Percentiles rank a stretch among this genome's conserved stretches.
phyloP scores from a whole-genome alignment of 1,140 invertebrate genomes.

The Pissodes strobi region DNA sequence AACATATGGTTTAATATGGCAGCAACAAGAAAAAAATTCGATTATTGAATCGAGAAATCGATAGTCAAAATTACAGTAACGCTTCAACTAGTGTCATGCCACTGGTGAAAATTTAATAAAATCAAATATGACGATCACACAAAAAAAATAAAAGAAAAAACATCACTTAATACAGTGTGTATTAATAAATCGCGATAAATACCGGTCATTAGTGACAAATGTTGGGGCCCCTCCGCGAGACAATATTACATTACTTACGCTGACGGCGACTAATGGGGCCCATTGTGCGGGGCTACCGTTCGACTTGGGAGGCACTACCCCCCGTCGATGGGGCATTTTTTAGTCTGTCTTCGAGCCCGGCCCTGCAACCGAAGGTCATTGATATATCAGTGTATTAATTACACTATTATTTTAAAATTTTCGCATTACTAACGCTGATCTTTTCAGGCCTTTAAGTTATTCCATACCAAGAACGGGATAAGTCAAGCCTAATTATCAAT shows the following conservation, averaged over 20 bases:
- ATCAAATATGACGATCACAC: slow-evolving; percentile 6
- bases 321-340: slow-evolving; percentile 37
- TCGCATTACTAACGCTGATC: too few relatives aligned
- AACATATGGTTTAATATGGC: too few relatives aligned
- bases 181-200: slow-evolving; percentile 41
- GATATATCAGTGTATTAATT: too few relatives aligned
- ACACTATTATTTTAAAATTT: too few relatives aligned
- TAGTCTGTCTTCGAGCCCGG: slow-evolving; percentile 36
- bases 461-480: too few relatives aligned
- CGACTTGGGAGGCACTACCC: slow-evolving; percentile 39
- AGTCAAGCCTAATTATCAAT: too few relatives aligned
- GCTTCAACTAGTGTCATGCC: too few relatives aligned
- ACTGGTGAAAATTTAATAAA: slow-evolving; percentile 19
- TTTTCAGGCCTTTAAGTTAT: too few relatives aligned
- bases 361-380: slow-evolving; percentile 1
- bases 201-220: slow-evolving; percentile 40
- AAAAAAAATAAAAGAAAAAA: slow-evolving; percentile 16
- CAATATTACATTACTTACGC: slow-evolving; percentile 44
- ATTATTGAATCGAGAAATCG: too few relatives aligned
- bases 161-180: slow-evolving; percentile 26
- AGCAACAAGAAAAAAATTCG: too few relatives aligned
- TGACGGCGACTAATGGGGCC: slow-evolving; percentile 39
- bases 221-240: slow-evolving; percentile 33
- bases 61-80: too few relatives aligned
- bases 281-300: slow-evolving; percentile 42